Evolutionary conservation across 1,140 invertebrate species (phyloP).

Genomic region (Rhynchophorus ferrugineus): DNA sequence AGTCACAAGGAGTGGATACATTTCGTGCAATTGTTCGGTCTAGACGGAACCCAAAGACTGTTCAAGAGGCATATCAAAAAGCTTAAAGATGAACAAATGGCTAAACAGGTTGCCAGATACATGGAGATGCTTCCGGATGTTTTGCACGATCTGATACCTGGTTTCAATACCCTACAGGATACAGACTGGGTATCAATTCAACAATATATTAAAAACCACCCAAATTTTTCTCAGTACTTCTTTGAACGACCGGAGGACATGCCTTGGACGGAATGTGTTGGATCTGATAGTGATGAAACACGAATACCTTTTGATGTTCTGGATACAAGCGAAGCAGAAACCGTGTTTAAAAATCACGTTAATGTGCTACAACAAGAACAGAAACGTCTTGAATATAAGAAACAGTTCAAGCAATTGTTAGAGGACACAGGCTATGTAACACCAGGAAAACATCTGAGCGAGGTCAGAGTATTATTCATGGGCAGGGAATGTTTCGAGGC

Average conservation of each 20-base stretch:
- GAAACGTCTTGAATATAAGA: slow-evolving; percentile 83
- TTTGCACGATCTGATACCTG: slow-evolving; percentile 75
- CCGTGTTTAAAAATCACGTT: slow-evolving; percentile 84
- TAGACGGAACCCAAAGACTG: slow-evolving; percentile 72
- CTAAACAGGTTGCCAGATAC: slow-evolving; percentile 72
- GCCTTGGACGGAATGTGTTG: slow-evolving; percentile 71
- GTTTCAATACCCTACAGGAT: slow-evolving; percentile 63
- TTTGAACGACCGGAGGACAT: slow-evolving; percentile 72
- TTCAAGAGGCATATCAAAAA: slow-evolving; percentile 78
- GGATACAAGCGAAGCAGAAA: slow-evolving; percentile 83
- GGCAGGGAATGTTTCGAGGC: slow-evolving; percentile 92
- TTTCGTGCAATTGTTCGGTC: slow-evolving; percentile 83
- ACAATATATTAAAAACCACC: slow-evolving; percentile 74
- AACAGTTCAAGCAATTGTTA: slow-evolving; percentile 88
- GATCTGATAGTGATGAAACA: slow-evolving; percentile 55
- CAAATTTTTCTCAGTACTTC: slow-evolving; percentile 86
- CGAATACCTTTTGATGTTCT: slow-evolving; percentile 88
- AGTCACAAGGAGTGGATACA: slow-evolving; percentile 83
- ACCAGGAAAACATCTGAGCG: slow-evolving; percentile 84
- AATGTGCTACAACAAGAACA: slow-evolving; percentile 86
- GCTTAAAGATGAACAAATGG: slow-evolving; percentile 78
- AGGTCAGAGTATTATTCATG: slow-evolving; percentile 90
- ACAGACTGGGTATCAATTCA: slow-evolving; percentile 84
- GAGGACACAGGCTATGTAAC: slow-evolving; percentile 92
- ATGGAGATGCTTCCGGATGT: slow-evolving; percentile 73